phyloP scores from a whole-genome alignment of 2,797 vertebrate genomes.

The Miichthys miiuy region DNA sequence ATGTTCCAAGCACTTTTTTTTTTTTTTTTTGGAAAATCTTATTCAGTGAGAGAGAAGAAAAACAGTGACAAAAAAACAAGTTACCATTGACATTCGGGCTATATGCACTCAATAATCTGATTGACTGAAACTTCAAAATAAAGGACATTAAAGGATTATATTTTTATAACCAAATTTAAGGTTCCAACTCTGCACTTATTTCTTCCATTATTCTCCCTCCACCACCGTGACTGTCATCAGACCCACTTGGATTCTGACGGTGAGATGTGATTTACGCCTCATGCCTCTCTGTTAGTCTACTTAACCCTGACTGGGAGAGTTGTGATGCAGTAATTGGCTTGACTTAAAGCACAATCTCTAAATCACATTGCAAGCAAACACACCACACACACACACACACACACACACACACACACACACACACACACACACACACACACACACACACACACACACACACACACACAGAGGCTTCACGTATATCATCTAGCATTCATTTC shows the following conservation, averaged over 20 bases:
- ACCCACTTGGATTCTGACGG: constrained; percentile 41
- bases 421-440: constrained; percentile 5
- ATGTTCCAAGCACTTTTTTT: constrained; percentile 23
- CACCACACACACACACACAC: constrained; percentile 1
- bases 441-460: background rate
- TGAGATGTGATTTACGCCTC: constrained; percentile 60
- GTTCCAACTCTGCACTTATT: constrained; percentile 30
- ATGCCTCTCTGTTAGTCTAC: constrained; percentile 63
- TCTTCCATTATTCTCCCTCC: constrained; percentile 29
- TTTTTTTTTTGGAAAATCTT: background rate
- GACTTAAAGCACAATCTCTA: constrained; percentile 70
- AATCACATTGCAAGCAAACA: constrained; percentile 54
- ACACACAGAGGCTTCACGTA: constrained; percentile 6
- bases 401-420: background rate
- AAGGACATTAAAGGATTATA: constrained; percentile 23
- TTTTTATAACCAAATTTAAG: constrained; percentile 48
- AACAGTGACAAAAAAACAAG: background rate
- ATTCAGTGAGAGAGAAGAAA: constrained; percentile 1
- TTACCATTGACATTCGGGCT: constrained; percentile 12
- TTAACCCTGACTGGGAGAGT: constrained; percentile 69
- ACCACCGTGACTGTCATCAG: constrained; percentile 36
- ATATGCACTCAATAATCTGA: constrained; percentile 31
- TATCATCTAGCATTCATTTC: constrained; percentile 22
- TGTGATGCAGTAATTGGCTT: constrained; percentile 71
- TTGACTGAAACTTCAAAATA: constrained; percentile 39